Evolutionary conservation across 2,797 vertebrate genomes (phyloP).

Genomic region (Mycteria americana): DNA sequence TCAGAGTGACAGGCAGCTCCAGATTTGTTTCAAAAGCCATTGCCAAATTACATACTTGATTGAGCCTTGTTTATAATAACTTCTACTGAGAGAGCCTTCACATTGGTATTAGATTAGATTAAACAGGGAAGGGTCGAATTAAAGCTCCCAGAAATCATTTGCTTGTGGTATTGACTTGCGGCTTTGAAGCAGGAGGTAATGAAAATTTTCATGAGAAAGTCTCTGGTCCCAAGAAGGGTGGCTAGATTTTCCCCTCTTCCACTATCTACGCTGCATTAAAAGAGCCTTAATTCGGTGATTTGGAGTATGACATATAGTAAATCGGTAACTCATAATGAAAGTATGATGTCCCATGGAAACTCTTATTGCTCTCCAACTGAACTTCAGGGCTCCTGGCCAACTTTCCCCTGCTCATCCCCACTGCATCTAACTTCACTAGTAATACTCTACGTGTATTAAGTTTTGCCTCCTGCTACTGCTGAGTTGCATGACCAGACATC

Average conservation of each 20-base stretch:
- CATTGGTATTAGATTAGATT: background rate
- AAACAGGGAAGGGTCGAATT: background rate
- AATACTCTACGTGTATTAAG: background rate
- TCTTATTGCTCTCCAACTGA: background rate
- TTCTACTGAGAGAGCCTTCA: background rate
- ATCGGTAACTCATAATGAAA: background rate
- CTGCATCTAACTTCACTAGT: background rate
- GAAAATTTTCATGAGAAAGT: background rate
- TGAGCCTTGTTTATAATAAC: background rate
- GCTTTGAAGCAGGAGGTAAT: background rate
- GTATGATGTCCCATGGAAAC: background rate
- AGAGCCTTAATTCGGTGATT: background rate
- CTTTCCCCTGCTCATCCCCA: background rate
- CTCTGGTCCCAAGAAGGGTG: background rate
- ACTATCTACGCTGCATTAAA: background rate
- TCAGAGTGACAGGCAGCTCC: constrained; percentile 33
- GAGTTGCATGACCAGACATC: background rate
- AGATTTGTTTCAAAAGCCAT: constrained; percentile 7
- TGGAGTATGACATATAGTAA: background rate
- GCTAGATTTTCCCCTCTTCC: background rate
- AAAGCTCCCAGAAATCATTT: background rate
- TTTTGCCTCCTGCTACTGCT: background rate
- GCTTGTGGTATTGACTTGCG: background rate
- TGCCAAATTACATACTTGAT: background rate
- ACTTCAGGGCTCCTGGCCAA: background rate